phyloP scores from a whole-genome alignment of 1,140 invertebrate genomes.

The Panagrolaimus sp. region DNA sequence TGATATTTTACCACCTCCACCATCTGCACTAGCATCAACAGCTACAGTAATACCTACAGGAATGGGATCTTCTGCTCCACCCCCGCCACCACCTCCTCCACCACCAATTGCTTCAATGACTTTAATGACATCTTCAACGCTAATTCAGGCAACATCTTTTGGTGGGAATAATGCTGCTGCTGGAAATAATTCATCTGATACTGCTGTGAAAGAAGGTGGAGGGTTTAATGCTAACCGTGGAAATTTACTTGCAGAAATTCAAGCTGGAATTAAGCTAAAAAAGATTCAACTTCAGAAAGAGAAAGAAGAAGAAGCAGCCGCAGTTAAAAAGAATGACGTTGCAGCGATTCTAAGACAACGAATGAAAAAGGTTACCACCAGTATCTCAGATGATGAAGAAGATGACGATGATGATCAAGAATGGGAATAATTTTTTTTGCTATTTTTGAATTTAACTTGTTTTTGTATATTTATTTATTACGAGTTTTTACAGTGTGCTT shows the following conservation, averaged over 20 bases:
- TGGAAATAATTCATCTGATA: no score
- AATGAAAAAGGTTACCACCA: slow-evolving; percentile 33
- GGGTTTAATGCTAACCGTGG: not conserved
- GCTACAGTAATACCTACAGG: not conserved
- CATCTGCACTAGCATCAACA: no score
- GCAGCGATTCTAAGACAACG: slow-evolving; percentile 34
- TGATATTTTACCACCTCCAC: no score
- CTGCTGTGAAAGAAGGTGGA: not conserved
- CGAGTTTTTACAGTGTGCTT: no score
- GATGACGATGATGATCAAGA: slow-evolving; percentile 5
- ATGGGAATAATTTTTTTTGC: not conserved
- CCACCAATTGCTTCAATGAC: slow-evolving; percentile 5
- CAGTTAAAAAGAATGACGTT: slow-evolving; percentile 30
- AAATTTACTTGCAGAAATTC: slow-evolving; percentile 32
- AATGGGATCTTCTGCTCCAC: not conserved
- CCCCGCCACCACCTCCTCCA: slow-evolving; percentile 15
- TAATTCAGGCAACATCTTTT: not conserved
- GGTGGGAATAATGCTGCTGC: not conserved
- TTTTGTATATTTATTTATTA: no score
- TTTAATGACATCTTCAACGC: not conserved
- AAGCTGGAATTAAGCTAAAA: slow-evolving; percentile 26
- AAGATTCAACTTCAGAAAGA: slow-evolving; percentile 29
- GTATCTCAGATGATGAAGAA: slow-evolving; percentile 2
- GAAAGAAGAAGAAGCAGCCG: slow-evolving; percentile 22
- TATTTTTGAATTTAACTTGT: not conserved